A percentile compares a stretch with the other conserved stretches of the same genome.
phyloP scores from a whole-genome alignment of 1,140 invertebrate genomes.

The Trissolcus basalis region DNA sequence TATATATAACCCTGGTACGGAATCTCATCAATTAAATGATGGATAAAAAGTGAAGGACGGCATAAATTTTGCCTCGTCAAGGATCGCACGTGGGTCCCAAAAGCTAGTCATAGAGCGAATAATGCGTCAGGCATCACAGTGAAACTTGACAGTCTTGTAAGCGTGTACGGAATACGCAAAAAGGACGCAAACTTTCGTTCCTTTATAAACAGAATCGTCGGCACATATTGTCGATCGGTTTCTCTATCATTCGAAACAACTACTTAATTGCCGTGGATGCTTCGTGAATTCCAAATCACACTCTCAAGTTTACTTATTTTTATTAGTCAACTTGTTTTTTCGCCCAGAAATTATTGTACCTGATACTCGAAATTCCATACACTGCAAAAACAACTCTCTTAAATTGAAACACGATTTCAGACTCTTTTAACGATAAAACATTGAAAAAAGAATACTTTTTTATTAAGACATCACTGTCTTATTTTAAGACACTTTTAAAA shows the following conservation, averaged over 20 bases:
- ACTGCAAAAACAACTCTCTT: too few species aligned
- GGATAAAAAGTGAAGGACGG: slow-evolving; percentile 35
- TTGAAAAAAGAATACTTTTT: too few species aligned
- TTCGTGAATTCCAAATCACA: too few species aligned
- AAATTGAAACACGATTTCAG: too few species aligned
- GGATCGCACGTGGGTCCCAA: slow-evolving; percentile 29
- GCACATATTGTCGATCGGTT: slow-evolving; percentile 22
- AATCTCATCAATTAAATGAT: slow-evolving; percentile 39
- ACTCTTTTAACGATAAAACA: too few species aligned
- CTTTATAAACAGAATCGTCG: background rate
- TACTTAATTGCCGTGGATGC: slow-evolving; percentile 17
- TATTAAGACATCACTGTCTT: too few species aligned
- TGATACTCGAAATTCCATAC: too few species aligned
- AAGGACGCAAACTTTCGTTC: slow-evolving; percentile 48
- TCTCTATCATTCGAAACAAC: slow-evolving; percentile 24
- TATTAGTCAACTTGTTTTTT: too few species aligned
- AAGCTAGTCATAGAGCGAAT: slow-evolving; percentile 25
- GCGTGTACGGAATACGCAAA: slow-evolving; percentile 51
- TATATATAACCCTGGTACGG: slow-evolving; percentile 25
- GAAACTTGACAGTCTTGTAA: slow-evolving; percentile 40
- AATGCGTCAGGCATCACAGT: slow-evolving; percentile 39
- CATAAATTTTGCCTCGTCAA: slow-evolving; percentile 37
- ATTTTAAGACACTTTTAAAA: too few species aligned
- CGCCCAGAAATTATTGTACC: too few species aligned
- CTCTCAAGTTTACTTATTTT: too few species aligned